Evolutionary conservation across 2,888 invertebrate genomes (phyloP).

Genomic region (Ormyrus pomaceus): DNA sequence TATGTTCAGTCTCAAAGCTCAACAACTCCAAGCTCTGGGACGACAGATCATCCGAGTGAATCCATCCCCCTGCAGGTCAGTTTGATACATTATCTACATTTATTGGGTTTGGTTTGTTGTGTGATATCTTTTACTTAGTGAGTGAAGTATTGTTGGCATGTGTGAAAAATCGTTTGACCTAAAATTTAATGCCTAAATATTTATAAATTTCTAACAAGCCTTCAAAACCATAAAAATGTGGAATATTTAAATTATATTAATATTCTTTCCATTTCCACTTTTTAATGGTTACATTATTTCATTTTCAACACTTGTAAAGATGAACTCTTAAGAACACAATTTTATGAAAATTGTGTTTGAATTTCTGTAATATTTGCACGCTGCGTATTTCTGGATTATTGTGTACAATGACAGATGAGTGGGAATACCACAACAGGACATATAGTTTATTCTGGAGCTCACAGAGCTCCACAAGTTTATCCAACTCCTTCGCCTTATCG

Average conservation of each 20-base stretch:
- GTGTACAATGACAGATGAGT: conserved; percentile 68
- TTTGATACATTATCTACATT: conserved; percentile 29
- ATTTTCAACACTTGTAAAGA: too few relatives aligned
- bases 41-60: conserved; percentile 77
- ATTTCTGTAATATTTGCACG: conserved; percentile 65
- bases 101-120: background rate
- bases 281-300: too few relatives aligned
- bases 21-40: conserved; percentile 74
- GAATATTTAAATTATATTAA: too few relatives aligned
- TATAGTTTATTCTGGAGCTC: conserved; percentile 72
- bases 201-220: too few relatives aligned
- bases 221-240: too few relatives aligned
- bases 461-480: conserved; percentile 74
- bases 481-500: conserved; percentile 73
- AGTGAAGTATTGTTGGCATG: background rate
- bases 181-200: too few relatives aligned
- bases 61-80: conserved; percentile 82
- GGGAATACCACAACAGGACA: conserved; percentile 70
- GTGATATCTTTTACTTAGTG: conserved; percentile 1
- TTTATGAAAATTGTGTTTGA: conserved; percentile 51
- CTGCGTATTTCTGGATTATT: conserved; percentile 70
- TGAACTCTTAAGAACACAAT: too few relatives aligned
- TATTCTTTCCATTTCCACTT: too few relatives aligned
- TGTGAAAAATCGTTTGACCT: background rate
- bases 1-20: conserved; percentile 71